Conservation (phyloP, 92 coral and sea anemone species). For the Heliopora coerulea region DNA sequence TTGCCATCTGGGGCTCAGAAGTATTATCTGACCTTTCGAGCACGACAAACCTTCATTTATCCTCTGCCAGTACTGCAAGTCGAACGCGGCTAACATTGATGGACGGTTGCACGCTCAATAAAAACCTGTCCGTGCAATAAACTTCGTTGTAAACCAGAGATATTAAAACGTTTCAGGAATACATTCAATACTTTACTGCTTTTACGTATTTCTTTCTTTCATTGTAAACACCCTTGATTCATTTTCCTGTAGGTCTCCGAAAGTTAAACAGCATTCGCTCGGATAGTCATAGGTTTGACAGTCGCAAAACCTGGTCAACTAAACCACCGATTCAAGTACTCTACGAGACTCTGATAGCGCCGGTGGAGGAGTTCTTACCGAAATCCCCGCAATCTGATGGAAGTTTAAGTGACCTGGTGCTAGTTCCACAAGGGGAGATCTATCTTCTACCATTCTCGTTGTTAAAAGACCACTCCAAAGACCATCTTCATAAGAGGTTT, state of each 20-base stretch:
- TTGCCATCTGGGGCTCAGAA: too few species aligned
- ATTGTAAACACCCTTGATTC: not conserved
- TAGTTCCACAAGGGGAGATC: conserved; percentile 93
- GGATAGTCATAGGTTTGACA: conserved; percentile 37
- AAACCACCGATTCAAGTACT: conserved; percentile 87
- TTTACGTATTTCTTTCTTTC: too few species aligned
- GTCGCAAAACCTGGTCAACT: conserved; percentile 57
- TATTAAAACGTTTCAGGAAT: too few species aligned
- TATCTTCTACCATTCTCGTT: conserved; percentile 94
- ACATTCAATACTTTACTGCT: too few species aligned
- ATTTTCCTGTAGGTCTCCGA: conserved; percentile 39
- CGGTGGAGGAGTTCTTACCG: conserved; percentile 86
- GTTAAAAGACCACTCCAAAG: conserved; percentile 79
- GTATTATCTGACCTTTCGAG: too few species aligned
- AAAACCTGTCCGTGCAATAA: too few species aligned
- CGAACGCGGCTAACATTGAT: too few species aligned
- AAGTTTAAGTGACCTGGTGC: conserved; percentile 80
- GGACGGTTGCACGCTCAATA: too few species aligned
- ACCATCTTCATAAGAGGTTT: conserved; percentile 76
- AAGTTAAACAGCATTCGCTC: conserved; percentile 88
- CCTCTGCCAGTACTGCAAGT: too few species aligned
- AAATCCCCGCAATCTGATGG: conserved; percentile 76
- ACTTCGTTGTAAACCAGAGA: too few species aligned
- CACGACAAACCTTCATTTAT: too few species aligned
- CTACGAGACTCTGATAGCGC: conserved; percentile 87